Conservation (phyloP, 2,797 vertebrate species). For the Lepilemur ruficaudatus region DNA sequence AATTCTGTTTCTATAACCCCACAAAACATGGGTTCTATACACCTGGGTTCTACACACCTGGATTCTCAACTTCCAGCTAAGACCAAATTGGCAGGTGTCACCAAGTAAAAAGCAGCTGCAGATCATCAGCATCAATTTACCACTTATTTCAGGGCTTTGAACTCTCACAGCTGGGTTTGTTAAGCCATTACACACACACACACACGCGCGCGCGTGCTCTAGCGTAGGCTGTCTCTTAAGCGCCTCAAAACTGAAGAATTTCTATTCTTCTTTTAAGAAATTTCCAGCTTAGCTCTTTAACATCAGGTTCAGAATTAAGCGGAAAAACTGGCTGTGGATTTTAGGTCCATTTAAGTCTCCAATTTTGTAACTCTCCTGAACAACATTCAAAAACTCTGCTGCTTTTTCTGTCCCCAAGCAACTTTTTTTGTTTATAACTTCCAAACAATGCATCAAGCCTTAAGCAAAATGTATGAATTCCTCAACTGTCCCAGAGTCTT, state of each 20-base stretch:
- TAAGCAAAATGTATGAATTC: background rate
- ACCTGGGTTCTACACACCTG: too few species aligned
- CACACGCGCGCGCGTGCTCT: too few species aligned
- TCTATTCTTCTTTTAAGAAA: background rate
- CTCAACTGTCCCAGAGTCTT: background rate
- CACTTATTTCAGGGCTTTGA: background rate
- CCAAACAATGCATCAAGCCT: background rate
- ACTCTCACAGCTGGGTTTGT: background rate
- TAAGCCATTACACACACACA: background rate
- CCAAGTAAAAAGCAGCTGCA: background rate
- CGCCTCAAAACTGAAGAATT: background rate
- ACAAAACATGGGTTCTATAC: background rate
- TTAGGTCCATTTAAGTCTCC: background rate
- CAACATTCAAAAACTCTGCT: background rate
- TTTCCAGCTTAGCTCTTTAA: background rate
- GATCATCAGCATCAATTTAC: background rate
- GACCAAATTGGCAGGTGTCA: background rate
- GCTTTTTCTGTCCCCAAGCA: background rate
- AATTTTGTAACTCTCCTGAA: background rate
- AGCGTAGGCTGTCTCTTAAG: background rate
- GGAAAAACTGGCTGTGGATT: background rate
- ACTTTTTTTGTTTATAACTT: background rate
- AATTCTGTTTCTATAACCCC: background rate
- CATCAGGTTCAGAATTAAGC: background rate
- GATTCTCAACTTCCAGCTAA: background rate